Base-by-base conservation (phyloP, 1,140 invertebrate species). In the Stenopsyche tienmushanensis region DNA sequence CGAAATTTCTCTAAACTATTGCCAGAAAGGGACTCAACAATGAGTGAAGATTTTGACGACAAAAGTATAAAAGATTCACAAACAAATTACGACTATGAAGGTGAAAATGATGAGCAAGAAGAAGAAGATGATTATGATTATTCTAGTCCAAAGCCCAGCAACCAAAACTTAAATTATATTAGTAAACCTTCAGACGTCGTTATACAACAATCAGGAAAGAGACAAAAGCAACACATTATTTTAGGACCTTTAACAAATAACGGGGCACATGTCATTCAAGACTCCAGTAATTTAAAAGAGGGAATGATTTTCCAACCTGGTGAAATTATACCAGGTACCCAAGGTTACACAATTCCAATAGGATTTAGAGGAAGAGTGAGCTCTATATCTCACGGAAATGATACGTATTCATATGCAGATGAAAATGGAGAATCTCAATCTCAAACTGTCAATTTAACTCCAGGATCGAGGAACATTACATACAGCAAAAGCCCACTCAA, bases 361-460 rank as follows among this genome's bases (percentile, higher is more conserved):
- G 86, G 86, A n/a, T 87, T 88, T 69, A 80, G 87, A 60, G 86
- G 85, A 0, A 84, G 83, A 74, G 81, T 89, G 1, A 82, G 80
- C 65, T 85, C 87, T 1, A 78, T 85, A 5, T 80, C 85, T 1
- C 81, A 80, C 7, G 84, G 84, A 39, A 79, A 81, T 15, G 82
- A 83, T 47, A 87, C 84, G 0, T 60, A 47, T 58, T 83, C 83
- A 0, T 77, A 81, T 17, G 80, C 83, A 0, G 77, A 80, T 7
- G 80, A 80, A 26, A 80, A 83, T 52, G 82, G 80, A 29, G 83
- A 84, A 67, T 84, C 86, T 3, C 86, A 88, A 74, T 83, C 85
- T 13, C 86, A 88, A 75, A 86, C 84, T 2, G 84, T 87, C 7
- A 78, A 81, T 1, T 64, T 88, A 17, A 80, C 79, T 17, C 83